Conservation (phyloP, 2,888 invertebrate species). For the Holacanthella duospinosa region DNA sequence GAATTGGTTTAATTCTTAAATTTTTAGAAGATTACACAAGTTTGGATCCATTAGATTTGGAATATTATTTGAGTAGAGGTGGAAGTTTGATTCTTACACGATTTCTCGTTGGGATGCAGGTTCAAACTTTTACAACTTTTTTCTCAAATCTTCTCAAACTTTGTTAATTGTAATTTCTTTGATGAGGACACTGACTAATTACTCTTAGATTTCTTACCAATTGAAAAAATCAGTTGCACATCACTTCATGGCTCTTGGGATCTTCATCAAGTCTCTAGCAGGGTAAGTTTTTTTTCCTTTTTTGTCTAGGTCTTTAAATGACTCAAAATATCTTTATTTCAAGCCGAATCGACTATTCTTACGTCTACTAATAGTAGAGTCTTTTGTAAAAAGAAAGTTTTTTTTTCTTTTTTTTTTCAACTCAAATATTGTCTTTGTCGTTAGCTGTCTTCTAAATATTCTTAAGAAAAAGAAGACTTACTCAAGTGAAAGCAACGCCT, state of each 20-base stretch:
- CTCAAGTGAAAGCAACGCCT: not conserved
- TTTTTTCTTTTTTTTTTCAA: no score
- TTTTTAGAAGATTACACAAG: not conserved
- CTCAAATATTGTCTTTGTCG: not conserved
- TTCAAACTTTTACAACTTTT: not conserved
- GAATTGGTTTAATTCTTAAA: not conserved
- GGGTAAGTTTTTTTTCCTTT: conserved; percentile 15
- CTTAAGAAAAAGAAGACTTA: no score
- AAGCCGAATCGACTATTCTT: no score
- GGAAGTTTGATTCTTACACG: conserved; percentile 29
- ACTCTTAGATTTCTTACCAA: conserved; percentile 21
- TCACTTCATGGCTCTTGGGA: conserved; percentile 27
- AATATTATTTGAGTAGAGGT: conserved; percentile 23
- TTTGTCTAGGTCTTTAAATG: no score
- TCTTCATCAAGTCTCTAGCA: conserved; percentile 29
- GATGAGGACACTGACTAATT: not conserved
- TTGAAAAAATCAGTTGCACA: conserved; percentile 23
- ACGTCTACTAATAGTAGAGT: no score
- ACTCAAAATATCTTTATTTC: no score
- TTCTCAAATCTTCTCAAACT: not conserved
- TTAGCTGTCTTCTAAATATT: no score
- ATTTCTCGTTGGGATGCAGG: conserved; percentile 29
- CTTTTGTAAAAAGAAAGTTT: no score
- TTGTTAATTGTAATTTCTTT: not conserved
- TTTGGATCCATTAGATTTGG: conserved; percentile 25